phyloP scores from a whole-genome alignment of 2,113 vertebrate genomes.

The Genyomyrus donnyi region DNA sequence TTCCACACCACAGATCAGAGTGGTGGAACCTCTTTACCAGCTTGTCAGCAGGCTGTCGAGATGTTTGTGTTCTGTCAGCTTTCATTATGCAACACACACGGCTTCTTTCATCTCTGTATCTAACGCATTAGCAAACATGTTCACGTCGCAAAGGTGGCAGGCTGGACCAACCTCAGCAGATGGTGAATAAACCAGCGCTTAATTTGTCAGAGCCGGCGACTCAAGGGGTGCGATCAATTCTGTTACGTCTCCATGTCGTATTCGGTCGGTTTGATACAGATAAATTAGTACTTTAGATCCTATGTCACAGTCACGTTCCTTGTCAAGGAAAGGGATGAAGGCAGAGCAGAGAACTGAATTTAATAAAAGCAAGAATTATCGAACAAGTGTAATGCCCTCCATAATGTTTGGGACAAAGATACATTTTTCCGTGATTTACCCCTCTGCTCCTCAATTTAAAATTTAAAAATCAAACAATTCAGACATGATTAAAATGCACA shows the following conservation, averaged over 20 bases:
- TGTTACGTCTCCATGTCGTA: neutral
- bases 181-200: slow-evolving; percentile 6
- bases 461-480: too few species aligned
- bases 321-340: neutral
- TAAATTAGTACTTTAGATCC: neutral
- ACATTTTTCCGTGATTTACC: too few species aligned
- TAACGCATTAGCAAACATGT: slow-evolving; percentile 2
- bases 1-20: neutral
- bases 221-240: neutral
- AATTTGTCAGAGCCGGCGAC: neutral
- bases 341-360: neutral
- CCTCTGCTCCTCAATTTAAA: too few species aligned
- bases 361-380: neutral
- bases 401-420: too few species aligned
- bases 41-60: neutral
- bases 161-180: slow-evolving; percentile 4
- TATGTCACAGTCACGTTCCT: neutral
- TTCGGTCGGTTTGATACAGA: neutral
- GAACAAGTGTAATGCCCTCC: neutral
- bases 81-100: slow-evolving; percentile 11
- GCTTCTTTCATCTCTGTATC: slow-evolving; percentile 3
- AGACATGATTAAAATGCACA: too few species aligned
- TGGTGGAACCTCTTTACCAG: neutral
- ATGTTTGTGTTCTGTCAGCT: slow-evolving; percentile 15
- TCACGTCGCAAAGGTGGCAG: neutral